phyloP scores from a whole-genome alignment of 2,888 invertebrate species.

The Tyria jacobaeae region DNA sequence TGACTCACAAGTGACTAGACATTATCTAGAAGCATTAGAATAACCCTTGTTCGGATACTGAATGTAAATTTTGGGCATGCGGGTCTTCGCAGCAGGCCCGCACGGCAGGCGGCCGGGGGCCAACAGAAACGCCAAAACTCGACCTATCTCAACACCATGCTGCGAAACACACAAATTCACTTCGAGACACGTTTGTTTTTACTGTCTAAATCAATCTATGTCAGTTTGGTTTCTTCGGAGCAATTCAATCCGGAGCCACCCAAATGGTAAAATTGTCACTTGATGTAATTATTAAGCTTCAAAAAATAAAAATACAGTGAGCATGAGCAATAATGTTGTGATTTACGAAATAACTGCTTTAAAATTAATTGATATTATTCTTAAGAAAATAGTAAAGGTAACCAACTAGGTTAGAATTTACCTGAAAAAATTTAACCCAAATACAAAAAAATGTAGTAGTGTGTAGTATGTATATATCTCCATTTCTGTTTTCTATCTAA shows the following conservation, averaged over 20 bases:
- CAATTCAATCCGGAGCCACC: slow-evolving; percentile 63
- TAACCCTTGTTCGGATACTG: slow-evolving; percentile 67
- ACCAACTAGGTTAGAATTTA: not conserved
- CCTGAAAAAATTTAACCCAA: not conserved
- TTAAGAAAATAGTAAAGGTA: not conserved
- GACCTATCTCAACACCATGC: slow-evolving; percentile 78
- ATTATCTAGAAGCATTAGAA: slow-evolving; percentile 62
- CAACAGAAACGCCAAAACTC: slow-evolving; percentile 67
- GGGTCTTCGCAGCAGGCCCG: slow-evolving; percentile 64
- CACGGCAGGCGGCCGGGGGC: slow-evolving; percentile 70
- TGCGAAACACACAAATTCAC: slow-evolving; percentile 83
- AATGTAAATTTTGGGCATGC: slow-evolving; percentile 79
- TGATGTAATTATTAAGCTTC: slow-evolving; percentile 45
- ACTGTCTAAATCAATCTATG: slow-evolving; percentile 76
- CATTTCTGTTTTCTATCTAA: slow-evolving; percentile 42
- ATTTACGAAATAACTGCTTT: slow-evolving; percentile 38
- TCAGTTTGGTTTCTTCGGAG: slow-evolving; percentile 66
- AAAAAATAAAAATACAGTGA: slow-evolving; percentile 49
- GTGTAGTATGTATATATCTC: no score
- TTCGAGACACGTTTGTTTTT: slow-evolving; percentile 70
- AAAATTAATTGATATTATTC: not conserved
- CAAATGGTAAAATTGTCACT: slow-evolving; percentile 56
- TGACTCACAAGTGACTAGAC: slow-evolving; percentile 67
- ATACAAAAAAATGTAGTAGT: no score
- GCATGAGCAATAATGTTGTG: slow-evolving; percentile 50